These are phyloP conservation scores for Agrypnia vestita DNA, from an alignment of 1,140 invertebrate genomes.

Conservation along the genomic window DNA sequence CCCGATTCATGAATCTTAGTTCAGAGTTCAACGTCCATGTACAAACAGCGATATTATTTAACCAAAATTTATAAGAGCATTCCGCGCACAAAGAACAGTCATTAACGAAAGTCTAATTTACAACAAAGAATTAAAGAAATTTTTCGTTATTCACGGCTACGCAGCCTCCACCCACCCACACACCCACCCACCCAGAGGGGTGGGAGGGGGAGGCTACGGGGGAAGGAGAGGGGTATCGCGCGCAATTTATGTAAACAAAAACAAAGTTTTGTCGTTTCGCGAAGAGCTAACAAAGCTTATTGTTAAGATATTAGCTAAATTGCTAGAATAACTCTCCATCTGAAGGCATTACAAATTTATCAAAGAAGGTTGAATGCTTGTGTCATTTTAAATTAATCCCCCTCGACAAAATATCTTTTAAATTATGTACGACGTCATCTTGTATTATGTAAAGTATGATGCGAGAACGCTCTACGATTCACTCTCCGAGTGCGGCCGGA, in stretches of 20 bases:
- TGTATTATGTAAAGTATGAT: too few relatives aligned
- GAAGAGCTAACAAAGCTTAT: constrained; percentile 48
- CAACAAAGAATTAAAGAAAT: constrained; percentile 38
- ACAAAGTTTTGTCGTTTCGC: constrained; percentile 50
- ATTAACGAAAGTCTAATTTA: constrained; percentile 40
- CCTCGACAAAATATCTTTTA: too few relatives aligned
- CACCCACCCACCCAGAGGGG: background rate
- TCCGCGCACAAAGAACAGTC: constrained; percentile 37
- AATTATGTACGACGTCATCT: too few relatives aligned
- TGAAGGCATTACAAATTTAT: constrained; percentile 46
- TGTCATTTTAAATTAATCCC: background rate
- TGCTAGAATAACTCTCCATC: constrained; percentile 45
- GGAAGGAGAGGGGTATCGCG: constrained; percentile 21
- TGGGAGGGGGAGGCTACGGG: too few relatives aligned
- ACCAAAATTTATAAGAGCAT: constrained; percentile 21
- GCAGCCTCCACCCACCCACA: background rate
- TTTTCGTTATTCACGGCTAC: constrained; percentile 13
- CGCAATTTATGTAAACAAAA: constrained; percentile 49
- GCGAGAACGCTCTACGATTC: too few relatives aligned
- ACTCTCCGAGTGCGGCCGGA: too few relatives aligned
- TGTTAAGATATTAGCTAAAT: constrained; percentile 50
- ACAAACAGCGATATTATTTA: constrained; percentile 1
- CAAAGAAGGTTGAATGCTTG: constrained; percentile 29
- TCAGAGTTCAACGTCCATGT: background rate
- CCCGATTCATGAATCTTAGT: too few relatives aligned